These are phyloP conservation scores for Galerucella nymphaeae DNA, from an alignment of 2,888 invertebrate genomes.

Conservation along the genomic window DNA sequence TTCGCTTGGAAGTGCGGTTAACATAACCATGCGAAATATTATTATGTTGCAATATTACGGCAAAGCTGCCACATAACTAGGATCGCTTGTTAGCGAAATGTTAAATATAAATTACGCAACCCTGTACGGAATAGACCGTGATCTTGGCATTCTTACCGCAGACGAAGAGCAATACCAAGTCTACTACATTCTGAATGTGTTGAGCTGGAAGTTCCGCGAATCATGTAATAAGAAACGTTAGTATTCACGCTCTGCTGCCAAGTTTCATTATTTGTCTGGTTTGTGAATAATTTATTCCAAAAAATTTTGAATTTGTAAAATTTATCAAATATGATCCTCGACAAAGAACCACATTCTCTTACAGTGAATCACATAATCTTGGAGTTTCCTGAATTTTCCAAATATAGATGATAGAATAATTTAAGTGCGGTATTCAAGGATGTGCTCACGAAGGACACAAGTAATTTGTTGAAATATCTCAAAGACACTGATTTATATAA, in stretches of 20 bases:
- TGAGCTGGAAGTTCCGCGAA: conserved; percentile 34
- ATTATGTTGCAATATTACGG: conserved; percentile 56
- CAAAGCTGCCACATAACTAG: conserved; percentile 42
- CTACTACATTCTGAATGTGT: conserved; percentile 43
- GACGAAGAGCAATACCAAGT: conserved; percentile 47
- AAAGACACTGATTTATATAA: too few relatives aligned
- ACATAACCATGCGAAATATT: conserved; percentile 50
- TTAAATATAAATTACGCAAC: conserved; percentile 50
- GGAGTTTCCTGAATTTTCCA: too few relatives aligned
- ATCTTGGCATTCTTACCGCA: conserved; percentile 61
- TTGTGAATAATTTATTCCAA: neutral
- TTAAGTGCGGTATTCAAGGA: too few relatives aligned
- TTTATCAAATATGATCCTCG: neutral
- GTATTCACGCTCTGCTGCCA: conserved; percentile 16
- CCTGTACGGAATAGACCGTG: conserved; percentile 55
- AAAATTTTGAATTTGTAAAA: neutral
- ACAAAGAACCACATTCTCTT: too few relatives aligned
- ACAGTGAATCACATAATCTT: too few relatives aligned
- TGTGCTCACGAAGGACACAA: too few relatives aligned
- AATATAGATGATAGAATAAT: too few relatives aligned
- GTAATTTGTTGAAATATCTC: too few relatives aligned
- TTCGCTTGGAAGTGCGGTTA: conserved; percentile 49
- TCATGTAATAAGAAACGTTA: conserved; percentile 28
- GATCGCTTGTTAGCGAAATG: conserved; percentile 14
- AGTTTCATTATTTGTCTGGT: neutral